phyloP scores from a whole-genome alignment of 30 jellyfish, hydroid and myxozoan genomes.

The Hydra vulgaris region DNA sequence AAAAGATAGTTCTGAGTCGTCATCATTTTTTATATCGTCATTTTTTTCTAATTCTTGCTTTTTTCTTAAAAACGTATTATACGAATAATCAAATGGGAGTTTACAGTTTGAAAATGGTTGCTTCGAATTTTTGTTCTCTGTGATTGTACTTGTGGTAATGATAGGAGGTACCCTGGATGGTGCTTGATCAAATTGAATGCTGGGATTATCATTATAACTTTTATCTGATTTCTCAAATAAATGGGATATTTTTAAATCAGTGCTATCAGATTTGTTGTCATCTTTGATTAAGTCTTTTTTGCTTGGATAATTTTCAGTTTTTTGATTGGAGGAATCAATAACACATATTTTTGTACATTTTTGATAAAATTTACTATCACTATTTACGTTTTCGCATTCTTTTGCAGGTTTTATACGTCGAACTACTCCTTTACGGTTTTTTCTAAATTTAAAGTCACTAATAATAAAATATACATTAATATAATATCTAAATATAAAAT shows the following conservation, averaged over 20 bases:
- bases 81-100: not conserved
- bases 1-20: not conserved
- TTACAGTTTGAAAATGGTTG: not conserved
- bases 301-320: not conserved
- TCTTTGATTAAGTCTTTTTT: not conserved
- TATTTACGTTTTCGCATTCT: not conserved
- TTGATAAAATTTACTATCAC: not conserved
- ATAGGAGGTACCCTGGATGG: slow-evolving; percentile 14
- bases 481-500: no score
- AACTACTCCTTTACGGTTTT: slow-evolving; percentile 22
- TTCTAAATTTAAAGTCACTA: not conserved
- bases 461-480: no score
- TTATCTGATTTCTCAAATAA: not conserved
- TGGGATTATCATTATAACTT: not conserved
- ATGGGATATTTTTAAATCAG: not conserved
- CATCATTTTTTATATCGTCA: not conserved
- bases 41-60: not conserved
- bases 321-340: not conserved
- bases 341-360: not conserved
- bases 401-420: slow-evolving; percentile 25
- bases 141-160: slow-evolving; percentile 8
- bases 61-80: not conserved
- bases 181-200: slow-evolving; percentile 1
- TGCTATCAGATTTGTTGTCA: not conserved
- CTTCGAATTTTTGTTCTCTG: not conserved